A percentile compares a stretch with the other conserved stretches of the same genome.
Evolutionary conservation across 2,888 invertebrate genomes (phyloP).

Genomic region (Phymatocera aterrima): DNA sequence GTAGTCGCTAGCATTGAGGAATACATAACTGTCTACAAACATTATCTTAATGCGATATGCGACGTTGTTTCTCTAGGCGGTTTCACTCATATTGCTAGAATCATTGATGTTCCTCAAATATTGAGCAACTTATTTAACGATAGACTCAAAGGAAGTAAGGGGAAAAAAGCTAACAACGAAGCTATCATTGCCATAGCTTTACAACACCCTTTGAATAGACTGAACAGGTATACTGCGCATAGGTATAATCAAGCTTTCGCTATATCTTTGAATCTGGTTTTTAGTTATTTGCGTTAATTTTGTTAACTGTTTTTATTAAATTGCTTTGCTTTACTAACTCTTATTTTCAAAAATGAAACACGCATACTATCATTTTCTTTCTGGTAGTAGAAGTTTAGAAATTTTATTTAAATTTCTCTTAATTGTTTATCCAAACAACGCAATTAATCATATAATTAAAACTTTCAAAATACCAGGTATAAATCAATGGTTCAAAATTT

Average conservation of each 20-base stretch:
- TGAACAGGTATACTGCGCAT: conserved; percentile 71
- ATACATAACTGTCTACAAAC: conserved; percentile 83
- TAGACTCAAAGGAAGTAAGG: conserved; percentile 77
- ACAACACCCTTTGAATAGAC: conserved; percentile 79
- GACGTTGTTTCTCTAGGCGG: conserved; percentile 85
- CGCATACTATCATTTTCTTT: not conserved
- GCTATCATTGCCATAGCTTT: conserved; percentile 79
- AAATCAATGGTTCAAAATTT: conserved; percentile 80
- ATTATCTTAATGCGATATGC: conserved; percentile 84
- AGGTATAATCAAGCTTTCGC: conserved; percentile 27
- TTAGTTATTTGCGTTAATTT: not conserved
- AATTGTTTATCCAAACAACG: too few species aligned
- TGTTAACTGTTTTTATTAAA: not conserved
- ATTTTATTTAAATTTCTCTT: too few species aligned
- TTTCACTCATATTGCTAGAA: conserved; percentile 80
- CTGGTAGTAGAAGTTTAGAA: too few species aligned
- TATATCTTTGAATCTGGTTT: not conserved
- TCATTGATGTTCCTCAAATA: conserved; percentile 79
- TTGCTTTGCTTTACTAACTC: not conserved
- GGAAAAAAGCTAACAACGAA: conserved; percentile 77
- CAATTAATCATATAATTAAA: not conserved
- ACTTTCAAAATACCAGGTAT: conserved; percentile 73
- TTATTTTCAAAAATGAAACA: too few species aligned
- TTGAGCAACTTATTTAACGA: conserved; percentile 78
- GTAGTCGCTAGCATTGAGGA: conserved; percentile 84